These are phyloP conservation scores for Patiria miniata DNA, from an alignment of 35 echinoderm and acorn worm species.

Conservation along the genomic window DNA sequence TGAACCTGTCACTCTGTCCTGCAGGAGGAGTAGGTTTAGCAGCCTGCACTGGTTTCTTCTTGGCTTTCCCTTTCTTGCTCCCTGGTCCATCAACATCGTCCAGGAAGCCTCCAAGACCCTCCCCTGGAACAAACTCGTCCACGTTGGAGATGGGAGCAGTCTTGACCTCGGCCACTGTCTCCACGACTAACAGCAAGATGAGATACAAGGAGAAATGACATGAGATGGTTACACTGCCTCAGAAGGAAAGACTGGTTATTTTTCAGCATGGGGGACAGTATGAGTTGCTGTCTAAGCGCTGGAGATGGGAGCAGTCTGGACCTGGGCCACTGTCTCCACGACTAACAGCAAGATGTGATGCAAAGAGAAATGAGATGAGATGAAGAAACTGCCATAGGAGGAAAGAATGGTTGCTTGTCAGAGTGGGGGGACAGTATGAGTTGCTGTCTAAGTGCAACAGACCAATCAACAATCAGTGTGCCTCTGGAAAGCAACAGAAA, in stretches of 20 bases:
- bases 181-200: slow-evolving; percentile 47
- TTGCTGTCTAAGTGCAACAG: too few relatives aligned
- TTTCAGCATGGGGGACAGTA: too few relatives aligned
- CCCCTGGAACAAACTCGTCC: slow-evolving; percentile 93
- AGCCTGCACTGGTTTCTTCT: slow-evolving; percentile 49
- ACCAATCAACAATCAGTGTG: too few relatives aligned
- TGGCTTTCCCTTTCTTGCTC: slow-evolving; percentile 49
- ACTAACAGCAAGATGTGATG: slow-evolving; percentile 20
- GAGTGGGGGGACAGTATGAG: too few relatives aligned
- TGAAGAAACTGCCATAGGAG: too few relatives aligned
- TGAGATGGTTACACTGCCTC: too few relatives aligned
- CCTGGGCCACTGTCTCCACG: slow-evolving; percentile 61
- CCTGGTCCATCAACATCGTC: slow-evolving; percentile 52
- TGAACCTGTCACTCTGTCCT: slow-evolving; percentile 32
- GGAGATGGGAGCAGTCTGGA: slow-evolving; percentile 40
- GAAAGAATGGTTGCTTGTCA: too few relatives aligned
- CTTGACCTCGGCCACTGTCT: slow-evolving; percentile 59
- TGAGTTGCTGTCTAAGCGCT: too few relatives aligned
- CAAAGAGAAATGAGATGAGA: neutral
- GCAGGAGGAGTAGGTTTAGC: neutral
- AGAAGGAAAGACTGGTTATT: too few relatives aligned
- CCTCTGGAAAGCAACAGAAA: too few relatives aligned
- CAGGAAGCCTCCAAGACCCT: slow-evolving; percentile 73
- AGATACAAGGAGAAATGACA: neutral
- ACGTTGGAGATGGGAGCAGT: slow-evolving; percentile 49